phyloP scores from a whole-genome alignment of 2,888 invertebrate species.

The Perithous albicinctus region DNA sequence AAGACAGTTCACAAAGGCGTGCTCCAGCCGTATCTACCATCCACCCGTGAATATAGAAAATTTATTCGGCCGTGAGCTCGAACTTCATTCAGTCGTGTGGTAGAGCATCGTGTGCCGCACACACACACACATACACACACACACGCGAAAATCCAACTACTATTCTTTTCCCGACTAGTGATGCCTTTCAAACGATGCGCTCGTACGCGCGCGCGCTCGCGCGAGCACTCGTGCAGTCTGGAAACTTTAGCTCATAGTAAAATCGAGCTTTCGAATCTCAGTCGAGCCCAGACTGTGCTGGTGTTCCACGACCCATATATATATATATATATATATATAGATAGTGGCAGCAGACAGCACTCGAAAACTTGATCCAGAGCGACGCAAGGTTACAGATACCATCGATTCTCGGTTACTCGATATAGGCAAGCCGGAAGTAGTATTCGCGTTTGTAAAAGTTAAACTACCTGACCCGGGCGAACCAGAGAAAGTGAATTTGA shows the following conservation, averaged over 20 bases:
- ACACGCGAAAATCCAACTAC: not conserved
- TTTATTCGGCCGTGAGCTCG: conserved; percentile 28
- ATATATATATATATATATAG: no score
- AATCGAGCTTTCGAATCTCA: conserved; percentile 15
- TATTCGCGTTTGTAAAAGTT: not conserved
- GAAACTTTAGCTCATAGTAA: conserved; percentile 21
- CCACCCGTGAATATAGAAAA: conserved; percentile 27
- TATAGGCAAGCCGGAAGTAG: not conserved
- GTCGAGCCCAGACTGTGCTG: conserved; percentile 7
- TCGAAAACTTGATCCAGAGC: not conserved
- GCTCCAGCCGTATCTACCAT: not conserved
- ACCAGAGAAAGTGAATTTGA: not conserved
- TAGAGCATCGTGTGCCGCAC: not conserved
- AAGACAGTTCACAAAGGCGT: conserved; percentile 42
- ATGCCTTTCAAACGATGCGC: conserved; percentile 3
- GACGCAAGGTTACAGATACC: conserved; percentile 4
- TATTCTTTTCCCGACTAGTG: conserved; percentile 5
- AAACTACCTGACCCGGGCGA: not conserved
- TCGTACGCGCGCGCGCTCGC: not conserved
- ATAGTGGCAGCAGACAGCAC: conserved; percentile 6
- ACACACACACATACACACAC: no score
- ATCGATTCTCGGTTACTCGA: conserved; percentile 4
- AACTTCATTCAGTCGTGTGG: conserved; percentile 10
- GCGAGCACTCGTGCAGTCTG: conserved; percentile 5
- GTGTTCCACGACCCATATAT: not conserved